Percentiles rank a stretch among this genome's conserved stretches.
Conservation (phyloP, 2,888 invertebrate species). For the Cosmorhoe ocellata region DNA sequence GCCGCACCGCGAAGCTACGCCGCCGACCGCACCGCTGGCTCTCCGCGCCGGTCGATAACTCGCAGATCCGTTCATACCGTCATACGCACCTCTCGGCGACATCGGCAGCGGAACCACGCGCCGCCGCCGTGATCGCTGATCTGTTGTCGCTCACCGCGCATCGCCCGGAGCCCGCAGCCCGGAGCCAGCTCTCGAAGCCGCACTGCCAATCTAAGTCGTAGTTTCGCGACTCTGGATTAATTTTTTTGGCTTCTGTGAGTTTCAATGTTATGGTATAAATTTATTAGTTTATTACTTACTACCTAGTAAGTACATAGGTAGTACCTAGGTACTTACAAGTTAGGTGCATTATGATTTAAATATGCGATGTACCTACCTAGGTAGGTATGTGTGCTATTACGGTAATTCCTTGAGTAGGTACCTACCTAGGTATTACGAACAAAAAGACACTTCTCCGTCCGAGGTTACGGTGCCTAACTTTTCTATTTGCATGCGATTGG, state of each 20-base stretch:
- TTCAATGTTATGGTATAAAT: not conserved
- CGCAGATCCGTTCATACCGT: slow-evolving; percentile 17
- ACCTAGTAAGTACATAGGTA: no score
- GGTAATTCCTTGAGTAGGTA: no score
- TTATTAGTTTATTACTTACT: no score
- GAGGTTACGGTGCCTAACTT: no score
- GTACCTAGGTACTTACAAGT: no score
- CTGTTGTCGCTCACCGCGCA: not conserved
- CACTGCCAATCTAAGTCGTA: slow-evolving; percentile 10
- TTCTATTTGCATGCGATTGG: no score
- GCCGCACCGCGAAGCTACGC: slow-evolving; percentile 16
- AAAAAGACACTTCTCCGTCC: no score
- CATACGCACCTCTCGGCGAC: not conserved
- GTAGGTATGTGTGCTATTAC: no score
- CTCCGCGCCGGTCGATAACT: slow-evolving; percentile 58
- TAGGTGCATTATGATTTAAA: no score
- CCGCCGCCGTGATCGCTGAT: not conserved
- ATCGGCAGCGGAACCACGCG: no score
- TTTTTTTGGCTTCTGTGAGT: not conserved
- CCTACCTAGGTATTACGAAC: no score
- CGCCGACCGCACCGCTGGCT: slow-evolving; percentile 9
- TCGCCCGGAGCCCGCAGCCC: not conserved
- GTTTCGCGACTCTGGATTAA: not conserved
- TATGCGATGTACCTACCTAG: no score
- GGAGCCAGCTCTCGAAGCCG: not conserved